A percentile compares a stretch with the other conserved stretches of the same genome.
Conservation (phyloP, 2,113 vertebrate genomes). For the Cairina moschata region DNA sequence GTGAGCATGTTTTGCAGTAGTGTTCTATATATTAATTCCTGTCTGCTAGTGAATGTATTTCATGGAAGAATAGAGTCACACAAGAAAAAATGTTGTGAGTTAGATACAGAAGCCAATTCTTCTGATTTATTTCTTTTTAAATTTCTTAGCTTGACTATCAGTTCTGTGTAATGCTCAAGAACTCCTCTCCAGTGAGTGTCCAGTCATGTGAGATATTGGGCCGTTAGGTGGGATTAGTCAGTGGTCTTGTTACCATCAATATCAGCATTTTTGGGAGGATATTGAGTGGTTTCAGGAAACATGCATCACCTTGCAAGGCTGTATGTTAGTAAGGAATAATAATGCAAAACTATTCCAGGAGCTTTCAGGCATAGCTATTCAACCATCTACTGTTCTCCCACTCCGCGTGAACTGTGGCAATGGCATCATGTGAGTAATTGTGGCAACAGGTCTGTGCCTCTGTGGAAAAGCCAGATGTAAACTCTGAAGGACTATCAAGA, state of each 20-base stretch:
- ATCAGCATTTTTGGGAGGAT: background rate
- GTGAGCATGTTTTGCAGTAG: background rate
- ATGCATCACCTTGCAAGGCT: background rate
- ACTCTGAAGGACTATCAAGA: background rate
- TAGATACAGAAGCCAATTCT: background rate
- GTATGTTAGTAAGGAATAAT: background rate
- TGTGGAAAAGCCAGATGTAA: background rate
- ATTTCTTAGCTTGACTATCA: background rate
- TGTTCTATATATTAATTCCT: background rate
- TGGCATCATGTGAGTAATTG: background rate
- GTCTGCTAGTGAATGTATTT: background rate
- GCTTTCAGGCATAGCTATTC: background rate
- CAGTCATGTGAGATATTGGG: background rate
- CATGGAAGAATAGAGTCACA: background rate
- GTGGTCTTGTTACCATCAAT: background rate
- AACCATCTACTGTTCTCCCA: background rate
- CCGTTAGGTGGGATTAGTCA: background rate
- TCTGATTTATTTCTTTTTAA: background rate
- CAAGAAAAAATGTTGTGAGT: background rate
- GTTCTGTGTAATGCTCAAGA: background rate
- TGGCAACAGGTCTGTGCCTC: accelerated
- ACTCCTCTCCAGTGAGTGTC: background rate
- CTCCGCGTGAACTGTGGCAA: background rate
- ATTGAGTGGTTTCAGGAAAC: background rate
- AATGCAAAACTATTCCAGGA: background rate